Evolutionary conservation across 1,140 invertebrate species (phyloP).

Genomic region (Octopus sinensis): DNA sequence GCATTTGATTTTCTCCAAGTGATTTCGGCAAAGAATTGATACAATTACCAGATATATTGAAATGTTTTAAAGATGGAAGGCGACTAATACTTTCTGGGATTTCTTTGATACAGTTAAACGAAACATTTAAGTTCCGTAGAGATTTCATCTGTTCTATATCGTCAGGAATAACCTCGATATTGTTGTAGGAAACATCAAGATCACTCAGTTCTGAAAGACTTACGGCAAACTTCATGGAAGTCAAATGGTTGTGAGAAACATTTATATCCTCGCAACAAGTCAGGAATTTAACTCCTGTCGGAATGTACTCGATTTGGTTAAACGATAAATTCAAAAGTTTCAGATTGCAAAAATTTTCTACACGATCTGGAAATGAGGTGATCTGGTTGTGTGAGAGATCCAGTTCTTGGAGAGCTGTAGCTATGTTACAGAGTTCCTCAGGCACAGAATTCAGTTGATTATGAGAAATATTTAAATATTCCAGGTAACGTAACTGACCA

Average conservation of each 20-base stretch:
- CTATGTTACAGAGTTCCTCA: constrained; percentile 49
- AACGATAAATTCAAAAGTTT: constrained; percentile 41
- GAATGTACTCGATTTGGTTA: constrained; percentile 48
- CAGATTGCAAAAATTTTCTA: constrained; percentile 41
- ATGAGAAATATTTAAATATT: constrained; percentile 42
- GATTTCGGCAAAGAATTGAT: constrained; percentile 38
- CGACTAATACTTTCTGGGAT: constrained; percentile 47
- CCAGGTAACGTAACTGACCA: constrained; percentile 39
- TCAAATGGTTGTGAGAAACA: constrained; percentile 41
- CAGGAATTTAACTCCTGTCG: constrained; percentile 38
- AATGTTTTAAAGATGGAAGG: constrained; percentile 44
- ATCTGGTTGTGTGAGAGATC: constrained; percentile 46
- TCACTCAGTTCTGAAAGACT: constrained; percentile 38
- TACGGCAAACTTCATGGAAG: constrained; percentile 47
- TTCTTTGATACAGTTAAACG: constrained; percentile 46
- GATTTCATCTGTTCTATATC: constrained; percentile 46
- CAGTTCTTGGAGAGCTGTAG: constrained; percentile 40
- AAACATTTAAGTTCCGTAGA: constrained; percentile 45
- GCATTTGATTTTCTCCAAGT: constrained; percentile 42
- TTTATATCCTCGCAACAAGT: constrained; percentile 31
- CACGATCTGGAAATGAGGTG: constrained; percentile 41
- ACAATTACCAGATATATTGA: constrained; percentile 46
- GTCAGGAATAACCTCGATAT: constrained; percentile 47
- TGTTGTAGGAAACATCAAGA: constrained; percentile 43
- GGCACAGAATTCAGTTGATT: constrained; percentile 46